Evolutionary conservation across 2,113 vertebrate genomes (phyloP), one percentile per base, ranked within the genome.

Genomic region (Rattus norvegicus): DNA sequence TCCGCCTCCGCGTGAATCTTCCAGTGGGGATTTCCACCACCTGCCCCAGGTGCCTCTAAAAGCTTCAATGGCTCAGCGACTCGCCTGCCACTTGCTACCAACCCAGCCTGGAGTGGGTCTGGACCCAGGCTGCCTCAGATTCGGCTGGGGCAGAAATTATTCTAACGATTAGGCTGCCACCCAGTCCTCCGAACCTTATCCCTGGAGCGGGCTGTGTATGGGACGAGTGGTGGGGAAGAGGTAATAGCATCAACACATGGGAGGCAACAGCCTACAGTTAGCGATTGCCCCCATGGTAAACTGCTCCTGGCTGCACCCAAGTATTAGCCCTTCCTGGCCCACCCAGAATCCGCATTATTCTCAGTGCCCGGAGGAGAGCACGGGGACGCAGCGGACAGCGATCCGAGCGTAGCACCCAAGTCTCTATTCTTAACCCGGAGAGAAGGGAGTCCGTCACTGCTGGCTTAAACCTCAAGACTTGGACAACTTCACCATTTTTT

Each of bases 11-110:
- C 11, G 22, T 11, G 95, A 26, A 67, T 80, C 95, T 85, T 95
- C 83, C 93, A 6, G n/a, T n/a, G 97, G 97, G 97, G 94, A 96
- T 96, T 96, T 97, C 97, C 97, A 81, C 7, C 7, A 79, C 43
- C 92, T n/a, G 61, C 83, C 76, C 86, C 95, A 59, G 95, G 86
- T 81, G 93, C 83, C 86, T 75, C 75, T 80, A 70, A 79, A 91
- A 88, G n/a, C 17, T 36, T 63, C 81, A 30, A 28, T 24, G 24
- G 14, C 24, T 28, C 63, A 0, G 63, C 73, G n/a, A 26, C 26
- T 85, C 84, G 69, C 56, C 86, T 67, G 91, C 84, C 90, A 54
- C 91, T 28, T 90, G 76, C 90, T 70, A 33, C 93, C 88, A 52
- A 67, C 0, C 76, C 36, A 20, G 59, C n/a, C 61, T 56, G 56